Conservation (phyloP, 1,140 invertebrate genomes). For the Hyles vespertilio region DNA sequence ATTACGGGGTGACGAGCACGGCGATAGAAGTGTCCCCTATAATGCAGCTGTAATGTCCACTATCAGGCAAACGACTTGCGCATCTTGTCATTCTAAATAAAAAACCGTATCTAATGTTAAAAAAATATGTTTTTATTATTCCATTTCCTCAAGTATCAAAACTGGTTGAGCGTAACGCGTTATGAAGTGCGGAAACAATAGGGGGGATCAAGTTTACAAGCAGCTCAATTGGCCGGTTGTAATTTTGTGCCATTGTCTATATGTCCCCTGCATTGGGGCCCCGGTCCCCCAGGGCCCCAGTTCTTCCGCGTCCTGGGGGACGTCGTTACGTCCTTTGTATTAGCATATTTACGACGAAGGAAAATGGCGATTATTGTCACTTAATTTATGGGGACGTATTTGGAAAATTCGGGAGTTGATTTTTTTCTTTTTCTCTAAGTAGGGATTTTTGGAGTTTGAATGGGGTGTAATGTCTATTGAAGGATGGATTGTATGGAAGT, state of each 20-base stretch:
- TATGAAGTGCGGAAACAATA: conserved; percentile 66
- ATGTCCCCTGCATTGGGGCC: conserved; percentile 24
- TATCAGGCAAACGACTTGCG: no score
- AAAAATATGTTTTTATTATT: no score
- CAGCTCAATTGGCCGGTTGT: conserved; percentile 66
- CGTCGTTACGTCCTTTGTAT: conserved; percentile 45
- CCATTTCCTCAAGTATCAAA: conserved; percentile 41
- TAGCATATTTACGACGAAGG: conserved; percentile 34
- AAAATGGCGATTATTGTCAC: conserved; percentile 35
- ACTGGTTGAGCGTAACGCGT: conserved; percentile 10
- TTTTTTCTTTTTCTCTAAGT: no score
- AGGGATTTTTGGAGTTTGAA: no score
- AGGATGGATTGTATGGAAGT: no score
- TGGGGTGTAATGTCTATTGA: no score
- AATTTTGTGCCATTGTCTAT: conserved; percentile 68
- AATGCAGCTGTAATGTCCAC: no score
- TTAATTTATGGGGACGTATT: conserved; percentile 22
- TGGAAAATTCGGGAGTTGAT: no score
- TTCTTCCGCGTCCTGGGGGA: conserved; percentile 22
- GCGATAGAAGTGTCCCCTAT: no score
- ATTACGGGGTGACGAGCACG: no score
- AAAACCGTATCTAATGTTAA: no score
- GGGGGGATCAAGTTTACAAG: conserved; percentile 56
- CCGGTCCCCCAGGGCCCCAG: conserved; percentile 28
- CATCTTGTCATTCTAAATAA: no score